Conservation (phyloP, 2,797 vertebrate genomes). For the Oryzias sinensis region DNA sequence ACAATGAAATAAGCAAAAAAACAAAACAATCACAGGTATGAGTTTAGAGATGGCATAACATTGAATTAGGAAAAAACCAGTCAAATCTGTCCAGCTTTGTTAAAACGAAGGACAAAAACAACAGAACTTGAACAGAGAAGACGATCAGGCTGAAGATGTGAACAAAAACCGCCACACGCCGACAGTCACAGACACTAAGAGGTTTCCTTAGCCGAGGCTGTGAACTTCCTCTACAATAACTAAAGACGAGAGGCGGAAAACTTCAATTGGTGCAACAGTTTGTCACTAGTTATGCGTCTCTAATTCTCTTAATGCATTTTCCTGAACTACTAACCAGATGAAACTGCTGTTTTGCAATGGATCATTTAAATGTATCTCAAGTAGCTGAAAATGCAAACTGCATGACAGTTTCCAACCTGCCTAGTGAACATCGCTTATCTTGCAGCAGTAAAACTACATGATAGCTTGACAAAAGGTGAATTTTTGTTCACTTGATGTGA, state of each 20-base stretch:
- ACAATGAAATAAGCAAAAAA: slow-evolving; percentile 15
- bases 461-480: neutral
- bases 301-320: slow-evolving; percentile 35
- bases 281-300: slow-evolving; percentile 29
- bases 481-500: slow-evolving; percentile 16
- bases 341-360: neutral
- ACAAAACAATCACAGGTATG: slow-evolving; percentile 18
- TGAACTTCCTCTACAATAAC: slow-evolving; percentile 34
- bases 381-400: slow-evolving; percentile 24
- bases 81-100: slow-evolving; percentile 12
- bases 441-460: neutral
- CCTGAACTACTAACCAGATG: slow-evolving; percentile 24
- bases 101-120: neutral
- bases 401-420: too few relatives aligned
- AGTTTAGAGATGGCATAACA: slow-evolving; percentile 34
- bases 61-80: slow-evolving; percentile 20
- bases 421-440: too few relatives aligned
- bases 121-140: slow-evolving; percentile 15
- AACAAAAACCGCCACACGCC: slow-evolving; percentile 48
- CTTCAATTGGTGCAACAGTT: slow-evolving; percentile 25
- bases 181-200: slow-evolving; percentile 51
- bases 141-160: slow-evolving; percentile 46
- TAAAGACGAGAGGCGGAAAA: slow-evolving; percentile 30
- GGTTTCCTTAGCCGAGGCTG: slow-evolving; percentile 24
- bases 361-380: too few relatives aligned